Evolutionary conservation across 2,888 invertebrate species (phyloP).

Genomic region (Pammene fasciana): DNA sequence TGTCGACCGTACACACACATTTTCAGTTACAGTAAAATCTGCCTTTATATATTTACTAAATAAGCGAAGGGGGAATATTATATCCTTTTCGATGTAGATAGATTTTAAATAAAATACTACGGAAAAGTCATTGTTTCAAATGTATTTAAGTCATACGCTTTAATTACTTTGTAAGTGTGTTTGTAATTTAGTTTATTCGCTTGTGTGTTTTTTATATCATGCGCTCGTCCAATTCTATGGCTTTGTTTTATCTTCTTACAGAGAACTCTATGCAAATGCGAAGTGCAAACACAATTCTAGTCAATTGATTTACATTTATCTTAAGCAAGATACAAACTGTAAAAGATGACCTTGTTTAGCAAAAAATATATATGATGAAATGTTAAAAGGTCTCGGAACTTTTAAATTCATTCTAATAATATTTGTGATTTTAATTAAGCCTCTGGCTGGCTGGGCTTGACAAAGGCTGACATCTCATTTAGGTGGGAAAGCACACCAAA

Average conservation of each 20-base stretch:
- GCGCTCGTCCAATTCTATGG: not conserved
- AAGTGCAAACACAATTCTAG: not conserved
- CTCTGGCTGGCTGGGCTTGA: too few relatives aligned
- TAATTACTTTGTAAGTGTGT: not conserved
- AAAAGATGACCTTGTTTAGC: not conserved
- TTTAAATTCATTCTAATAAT: not conserved
- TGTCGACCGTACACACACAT: too few relatives aligned
- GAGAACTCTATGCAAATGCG: not conserved
- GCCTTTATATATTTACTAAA: not conserved
- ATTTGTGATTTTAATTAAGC: too few relatives aligned
- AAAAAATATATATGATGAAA: not conserved
- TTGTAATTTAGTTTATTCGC: not conserved
- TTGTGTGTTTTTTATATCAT: not conserved
- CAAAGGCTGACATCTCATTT: too few relatives aligned
- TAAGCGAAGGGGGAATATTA: not conserved
- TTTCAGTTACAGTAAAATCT: not conserved
- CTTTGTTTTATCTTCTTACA: not conserved
- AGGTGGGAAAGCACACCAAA: too few relatives aligned
- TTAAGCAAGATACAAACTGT: not conserved
- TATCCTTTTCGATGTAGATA: constrained; percentile 12
- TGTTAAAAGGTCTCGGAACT: not conserved
- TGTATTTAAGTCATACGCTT: not conserved
- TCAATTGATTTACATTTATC: not conserved
- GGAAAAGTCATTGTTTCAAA: not conserved
- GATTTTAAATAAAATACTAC: not conserved